These are phyloP conservation scores for Stenichneumon culpator DNA, from an alignment of 2,888 invertebrate genomes.

Conservation along the genomic window DNA sequence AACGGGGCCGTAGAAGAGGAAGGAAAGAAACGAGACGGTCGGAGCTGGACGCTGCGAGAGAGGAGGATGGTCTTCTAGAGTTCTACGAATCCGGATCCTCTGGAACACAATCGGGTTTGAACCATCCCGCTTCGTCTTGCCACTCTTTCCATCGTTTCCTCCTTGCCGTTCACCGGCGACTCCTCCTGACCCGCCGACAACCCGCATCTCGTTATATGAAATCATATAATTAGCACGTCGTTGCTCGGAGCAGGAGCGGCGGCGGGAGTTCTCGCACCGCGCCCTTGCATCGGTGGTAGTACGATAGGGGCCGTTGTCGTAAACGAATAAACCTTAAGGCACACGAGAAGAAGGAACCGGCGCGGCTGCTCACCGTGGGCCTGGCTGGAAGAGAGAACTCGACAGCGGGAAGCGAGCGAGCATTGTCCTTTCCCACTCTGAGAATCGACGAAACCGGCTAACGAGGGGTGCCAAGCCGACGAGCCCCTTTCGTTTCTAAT, in stretches of 20 bases:
- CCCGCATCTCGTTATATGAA: constrained; percentile 83
- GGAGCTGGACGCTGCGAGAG: constrained; percentile 50
- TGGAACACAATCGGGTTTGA: constrained; percentile 19
- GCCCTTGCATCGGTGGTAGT: not conserved
- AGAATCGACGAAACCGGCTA: constrained; percentile 72
- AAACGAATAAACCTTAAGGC: constrained; percentile 67
- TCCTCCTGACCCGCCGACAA: constrained; percentile 75
- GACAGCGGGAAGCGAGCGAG: constrained; percentile 48
- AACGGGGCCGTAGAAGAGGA: constrained; percentile 51
- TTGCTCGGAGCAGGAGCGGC: constrained; percentile 70
- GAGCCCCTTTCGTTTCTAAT: constrained; percentile 70
- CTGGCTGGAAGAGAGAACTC: constrained; percentile 41
- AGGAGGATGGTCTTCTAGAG: constrained; percentile 62
- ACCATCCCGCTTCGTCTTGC: constrained; percentile 64
- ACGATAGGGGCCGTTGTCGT: constrained; percentile 57
- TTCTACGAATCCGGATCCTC: constrained; percentile 66
- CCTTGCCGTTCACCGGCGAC: constrained; percentile 54
- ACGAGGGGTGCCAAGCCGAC: constrained; percentile 68
- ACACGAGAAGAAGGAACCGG: constrained; percentile 54
- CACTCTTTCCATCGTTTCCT: constrained; percentile 29
- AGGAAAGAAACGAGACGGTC: constrained; percentile 65
- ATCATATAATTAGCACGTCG: constrained; percentile 84
- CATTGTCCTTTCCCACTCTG: constrained; percentile 71
- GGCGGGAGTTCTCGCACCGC: constrained; percentile 40
- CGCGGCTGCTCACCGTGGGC: constrained; percentile 17